Evolutionary conservation across 2,113 vertebrate species (phyloP), one percentile per base, ranked within the genome.

Genomic region (Nanorana parkeri): DNA sequence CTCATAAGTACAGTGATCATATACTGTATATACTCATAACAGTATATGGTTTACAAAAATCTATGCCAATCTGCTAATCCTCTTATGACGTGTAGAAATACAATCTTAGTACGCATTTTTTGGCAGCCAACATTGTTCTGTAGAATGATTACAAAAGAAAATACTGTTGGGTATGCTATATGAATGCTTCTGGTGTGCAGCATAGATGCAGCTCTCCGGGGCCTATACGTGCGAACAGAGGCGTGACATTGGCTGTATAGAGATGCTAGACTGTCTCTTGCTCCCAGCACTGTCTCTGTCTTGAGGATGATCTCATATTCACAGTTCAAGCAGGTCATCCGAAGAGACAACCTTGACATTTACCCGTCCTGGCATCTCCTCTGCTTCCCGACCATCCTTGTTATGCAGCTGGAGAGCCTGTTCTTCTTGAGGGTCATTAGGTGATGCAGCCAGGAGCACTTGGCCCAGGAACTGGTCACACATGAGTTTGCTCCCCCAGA

Each of bases 391-490:
- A 19, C 67, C 61, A 55, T 92, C 93, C 69, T 88, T 90, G 74
- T 90, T 93, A 86, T 83, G 91, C 85, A 99, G 92, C 90, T 91
- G 91, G 73, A 98, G 91, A 84, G 52, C 90, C 90, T 93, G 95
- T 68, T 86, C 88, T 17, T 89, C 83, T 1, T 76, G 28, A 78
- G 86, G 85, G 85, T 96, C 95, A 0, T 83, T 87, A 26, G 89
- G 92, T 10, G 89, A 86, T 0, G 93, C 96, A 3, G 94, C 83
- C 86, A 98, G 84, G 77, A 92, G 91, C 20, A 96, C 94, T 84
- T 97, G 95, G 51, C 97, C 97, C 83, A 98, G 88, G 64, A 99
- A 94, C 82, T 89, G 90, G 85, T 98, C 95, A 20, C 93, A 88
- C 32, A 95, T 88, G 5, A 91, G 73, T 0, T 89, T 92, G 78